phyloP scores from a whole-genome alignment of 2,113 vertebrate species.

The Sterrhoptilus dennistouni region DNA sequence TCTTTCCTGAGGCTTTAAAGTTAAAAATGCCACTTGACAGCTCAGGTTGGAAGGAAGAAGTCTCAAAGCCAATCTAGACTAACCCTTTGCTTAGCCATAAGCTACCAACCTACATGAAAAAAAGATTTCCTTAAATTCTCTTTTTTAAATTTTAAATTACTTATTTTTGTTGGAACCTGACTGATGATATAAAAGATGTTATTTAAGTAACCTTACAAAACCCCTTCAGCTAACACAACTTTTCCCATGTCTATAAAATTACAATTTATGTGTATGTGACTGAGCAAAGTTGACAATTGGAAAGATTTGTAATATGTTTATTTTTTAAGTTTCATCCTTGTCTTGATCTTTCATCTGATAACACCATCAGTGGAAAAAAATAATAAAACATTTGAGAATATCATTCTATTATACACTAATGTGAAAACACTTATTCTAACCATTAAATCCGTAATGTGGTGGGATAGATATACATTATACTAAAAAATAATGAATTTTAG shows the following conservation, averaged over 20 bases:
- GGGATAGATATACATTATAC: not conserved
- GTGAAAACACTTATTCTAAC: not conserved
- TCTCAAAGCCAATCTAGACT: not conserved
- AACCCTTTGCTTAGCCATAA: not conserved
- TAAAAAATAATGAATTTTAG: not conserved
- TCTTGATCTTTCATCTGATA: not conserved
- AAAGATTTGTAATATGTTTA: not conserved
- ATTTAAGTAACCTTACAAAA: not conserved
- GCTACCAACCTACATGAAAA: not conserved
- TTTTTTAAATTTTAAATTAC: not conserved
- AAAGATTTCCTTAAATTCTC: not conserved
- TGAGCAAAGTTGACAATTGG: not conserved
- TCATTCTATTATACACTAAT: rapidly evolving
- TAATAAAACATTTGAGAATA: not conserved
- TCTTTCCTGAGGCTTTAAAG: not conserved
- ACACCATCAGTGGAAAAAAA: not conserved
- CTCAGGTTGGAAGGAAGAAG: not conserved
- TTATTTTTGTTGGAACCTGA: not conserved
- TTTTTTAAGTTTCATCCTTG: not conserved
- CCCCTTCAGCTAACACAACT: not conserved
- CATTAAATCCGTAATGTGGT: not conserved
- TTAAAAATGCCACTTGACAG: not conserved
- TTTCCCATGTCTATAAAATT: not conserved
- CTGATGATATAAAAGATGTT: not conserved
- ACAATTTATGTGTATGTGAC: not conserved